Base-by-base conservation (phyloP, 2,797 vertebrate species). In the Sebastes minor region DNA sequence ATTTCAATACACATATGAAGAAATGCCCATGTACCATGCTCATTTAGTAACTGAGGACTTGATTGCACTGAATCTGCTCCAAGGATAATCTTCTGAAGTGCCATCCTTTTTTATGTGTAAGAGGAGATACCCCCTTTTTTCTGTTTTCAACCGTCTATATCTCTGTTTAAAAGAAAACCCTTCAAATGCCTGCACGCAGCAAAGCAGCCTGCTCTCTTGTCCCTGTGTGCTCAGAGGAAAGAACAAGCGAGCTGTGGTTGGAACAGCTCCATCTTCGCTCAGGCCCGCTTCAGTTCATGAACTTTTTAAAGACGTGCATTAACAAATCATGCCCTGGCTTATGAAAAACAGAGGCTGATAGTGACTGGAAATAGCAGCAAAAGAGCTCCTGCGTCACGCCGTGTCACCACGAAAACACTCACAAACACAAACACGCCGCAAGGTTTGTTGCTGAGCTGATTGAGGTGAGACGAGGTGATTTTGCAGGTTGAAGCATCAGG, bases 261-360 rank as follows among this genome's bases (percentile, higher is more conserved):
- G 79, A 90, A 78, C 77, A 42, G 74, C 85, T 90, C 86, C 81
- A 81, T 86, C 79, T 70, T 64, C 14, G 1, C 68, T 70, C 72
- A 25, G 71, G 38, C 74, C 68, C 18, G 64, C 84, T 77, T 76
- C 71, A 49, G 71, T 88, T 84, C 79, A 74, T 76, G 75, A 86
- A 85, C 86, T 75, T 88, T 89, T 86, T 84, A 83, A 32, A 89
- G 80, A 76, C 33, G 49, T 14, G 55, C 84, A 80, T 84, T 82
- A 81, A 77, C 62, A 80, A 84, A 90, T 86, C 75, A 46, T 79
- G 64, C 59, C 68, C 70, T 22, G 7, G 80, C 69, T 84, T 71
- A 76, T 86, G 71, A 84, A 78, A 86, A 82, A 65, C 65, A 69
- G 65, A 49, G 46, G 46, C 82, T 74, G 79, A 86, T 77, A 83